phyloP scores from a whole-genome alignment of 2,797 vertebrate species.

The Loris lydekkerianus region DNA sequence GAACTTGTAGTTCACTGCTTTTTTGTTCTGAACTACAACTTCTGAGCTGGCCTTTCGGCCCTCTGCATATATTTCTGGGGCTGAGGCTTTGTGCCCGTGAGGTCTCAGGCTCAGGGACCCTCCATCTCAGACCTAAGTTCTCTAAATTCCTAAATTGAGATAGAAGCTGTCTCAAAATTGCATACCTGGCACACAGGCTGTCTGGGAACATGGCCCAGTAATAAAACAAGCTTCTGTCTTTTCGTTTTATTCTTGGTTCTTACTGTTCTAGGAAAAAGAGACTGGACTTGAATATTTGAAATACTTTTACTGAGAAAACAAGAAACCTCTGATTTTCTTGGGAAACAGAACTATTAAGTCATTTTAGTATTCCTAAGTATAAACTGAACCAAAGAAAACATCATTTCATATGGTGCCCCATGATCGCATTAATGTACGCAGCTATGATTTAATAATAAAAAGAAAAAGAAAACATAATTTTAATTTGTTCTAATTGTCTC shows the following conservation, averaged over 20 bases:
- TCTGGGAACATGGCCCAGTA: neutral
- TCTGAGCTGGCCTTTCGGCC: neutral
- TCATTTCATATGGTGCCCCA: neutral
- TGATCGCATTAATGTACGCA: too few relatives aligned
- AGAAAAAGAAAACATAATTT: neutral
- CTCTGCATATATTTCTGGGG: neutral
- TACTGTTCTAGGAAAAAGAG: neutral
- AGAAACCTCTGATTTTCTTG: neutral
- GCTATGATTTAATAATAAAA: neutral
- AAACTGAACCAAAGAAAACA: neutral
- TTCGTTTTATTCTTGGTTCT: neutral
- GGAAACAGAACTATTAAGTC: neutral
- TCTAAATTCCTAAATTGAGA: neutral
- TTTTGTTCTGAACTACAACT: neutral
- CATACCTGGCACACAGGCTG: neutral
- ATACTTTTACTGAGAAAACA: neutral
- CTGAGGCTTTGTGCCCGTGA: neutral
- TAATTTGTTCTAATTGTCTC: neutral
- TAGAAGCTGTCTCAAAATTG: neutral
- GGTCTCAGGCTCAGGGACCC: neutral
- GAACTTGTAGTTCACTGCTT: neutral
- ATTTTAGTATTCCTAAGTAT: neutral
- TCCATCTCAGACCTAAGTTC: too few relatives aligned
- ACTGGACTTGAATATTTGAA: neutral
- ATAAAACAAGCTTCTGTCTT: neutral